Evolutionary conservation across 2,113 vertebrate genomes (phyloP), one percentile per base, ranked within the genome.

Genomic region (Scomber scombrus): DNA sequence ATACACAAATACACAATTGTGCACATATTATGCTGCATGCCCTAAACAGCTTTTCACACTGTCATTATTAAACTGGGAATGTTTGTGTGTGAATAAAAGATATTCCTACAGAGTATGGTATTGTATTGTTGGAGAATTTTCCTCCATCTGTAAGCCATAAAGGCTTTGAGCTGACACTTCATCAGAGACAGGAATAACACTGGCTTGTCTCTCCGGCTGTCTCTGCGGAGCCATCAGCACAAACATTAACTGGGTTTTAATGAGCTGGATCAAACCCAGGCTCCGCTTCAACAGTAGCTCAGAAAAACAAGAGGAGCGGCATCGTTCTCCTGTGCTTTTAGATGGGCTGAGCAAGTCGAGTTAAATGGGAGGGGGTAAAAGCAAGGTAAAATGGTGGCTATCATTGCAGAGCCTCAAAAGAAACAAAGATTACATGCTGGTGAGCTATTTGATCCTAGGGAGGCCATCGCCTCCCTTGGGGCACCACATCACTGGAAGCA

Each of bases 171-270:
- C 75, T 57, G 85, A 82, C 10, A 71, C 81, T 87, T 84, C 73
- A 19, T 81, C 88, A 86, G 78, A 88, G 43, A 73, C 78, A 81
- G 85, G 58, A 81, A 85, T 72, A 92, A 87, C 76, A 84, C 69
- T 31, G 79, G 70, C 82, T 52, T 67, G 78, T 83, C 81, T 92
- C 84, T 80, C 72, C 8, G 15, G 65, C 70, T 71, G 89, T 89
- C 90, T 88, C 86, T 71, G 81, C 14, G 82, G 92, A 89, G 84
- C 86, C 90, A 90, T 90, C 87, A 87, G 89, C 71, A 47, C 85
- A 89, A 92, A 92, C 88, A 92, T 90, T 90, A 90, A 88, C 87
- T 87, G 76, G 81, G 70, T 86, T 87, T 90, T 91, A 93, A 92
- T 93, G 88, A 92, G 90, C 87, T 90, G 90, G 93, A 92, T 88